Conservation (phyloP, 2,888 invertebrate genomes). For the Spilosoma lubricipeda region DNA sequence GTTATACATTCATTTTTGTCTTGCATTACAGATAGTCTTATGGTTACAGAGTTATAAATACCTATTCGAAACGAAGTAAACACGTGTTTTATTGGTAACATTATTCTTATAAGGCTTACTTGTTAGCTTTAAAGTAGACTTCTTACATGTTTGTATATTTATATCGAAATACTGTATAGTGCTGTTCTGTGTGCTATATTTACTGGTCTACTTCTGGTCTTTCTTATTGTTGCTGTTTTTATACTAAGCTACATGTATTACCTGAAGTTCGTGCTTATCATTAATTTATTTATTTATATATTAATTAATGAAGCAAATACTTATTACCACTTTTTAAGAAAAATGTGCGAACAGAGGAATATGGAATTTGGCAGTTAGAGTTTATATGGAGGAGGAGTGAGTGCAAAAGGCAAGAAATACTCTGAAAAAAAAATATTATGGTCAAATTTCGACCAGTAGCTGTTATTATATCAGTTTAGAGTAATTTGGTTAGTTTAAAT, state of each 20-base stretch:
- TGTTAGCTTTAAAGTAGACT: background rate
- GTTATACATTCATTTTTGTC: background rate
- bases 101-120: background rate
- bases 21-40: background rate
- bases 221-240: background rate
- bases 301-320: too few species aligned
- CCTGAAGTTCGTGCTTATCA: background rate
- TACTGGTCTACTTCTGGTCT: background rate
- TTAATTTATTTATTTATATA: background rate
- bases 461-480: background rate
- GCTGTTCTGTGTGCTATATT: background rate
- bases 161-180: background rate
- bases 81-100: background rate
- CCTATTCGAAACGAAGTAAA: background rate
- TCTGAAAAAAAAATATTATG: too few species aligned
- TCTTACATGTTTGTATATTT: background rate
- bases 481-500: background rate
- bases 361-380: too few species aligned
- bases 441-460: too few species aligned
- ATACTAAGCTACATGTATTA: background rate
- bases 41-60: background rate
- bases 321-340: too few species aligned
- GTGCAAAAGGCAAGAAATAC: too few species aligned
- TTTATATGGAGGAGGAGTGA: too few species aligned
- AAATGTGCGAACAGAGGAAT: too few species aligned